Evolutionary conservation across 2,888 invertebrate species (phyloP), one percentile per base, ranked within the genome.

Genomic region (Ecliptopera silaceata): DNA sequence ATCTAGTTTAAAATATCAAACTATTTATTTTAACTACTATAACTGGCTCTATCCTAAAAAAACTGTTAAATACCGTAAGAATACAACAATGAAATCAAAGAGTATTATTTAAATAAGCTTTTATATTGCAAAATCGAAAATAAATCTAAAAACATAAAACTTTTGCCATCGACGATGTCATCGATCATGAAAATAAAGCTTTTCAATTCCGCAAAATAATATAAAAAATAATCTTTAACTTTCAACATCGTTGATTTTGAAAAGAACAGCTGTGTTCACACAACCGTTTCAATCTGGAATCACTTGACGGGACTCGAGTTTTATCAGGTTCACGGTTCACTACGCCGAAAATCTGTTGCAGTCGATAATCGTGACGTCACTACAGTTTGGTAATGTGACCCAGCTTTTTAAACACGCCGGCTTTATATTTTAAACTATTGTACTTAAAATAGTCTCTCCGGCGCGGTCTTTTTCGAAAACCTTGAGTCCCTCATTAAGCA

Each of bases 251-350:
- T 43, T 63, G 63, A 51, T 56, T 63, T 60, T 59, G 49, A 56
- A 61, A 55, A 45, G 58, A 62, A 50, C 63, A 66, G 63, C 63
- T 56, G 65, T 48, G 61, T 49, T 47, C 61, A 59, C 57, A 64
- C 50, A 61, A 59, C 54, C 61, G 61, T 56, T 51, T 38, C 61
- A 61, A 65, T 65, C 65, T 59, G 15, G 57, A 56, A 62, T 62
- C 63, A 59, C 57, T 52, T 43, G 49, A 42, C 63, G 58, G 59
- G 56, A 53, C 58, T 62, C 36, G 56, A 69, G 69, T 68, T 70
- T 74, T 75, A 75, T 75, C 75, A 68, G 43, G 49, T 66, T 72
- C 69, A 72, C 72, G 61, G 71, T 63, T 69, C 68, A 70, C 54
- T 72, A 63, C 61, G 52, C 68, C 43, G 47, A 47, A 53, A 70